phyloP scores from a whole-genome alignment of 2,888 invertebrate genomes.

The Latheticus oryzae region DNA sequence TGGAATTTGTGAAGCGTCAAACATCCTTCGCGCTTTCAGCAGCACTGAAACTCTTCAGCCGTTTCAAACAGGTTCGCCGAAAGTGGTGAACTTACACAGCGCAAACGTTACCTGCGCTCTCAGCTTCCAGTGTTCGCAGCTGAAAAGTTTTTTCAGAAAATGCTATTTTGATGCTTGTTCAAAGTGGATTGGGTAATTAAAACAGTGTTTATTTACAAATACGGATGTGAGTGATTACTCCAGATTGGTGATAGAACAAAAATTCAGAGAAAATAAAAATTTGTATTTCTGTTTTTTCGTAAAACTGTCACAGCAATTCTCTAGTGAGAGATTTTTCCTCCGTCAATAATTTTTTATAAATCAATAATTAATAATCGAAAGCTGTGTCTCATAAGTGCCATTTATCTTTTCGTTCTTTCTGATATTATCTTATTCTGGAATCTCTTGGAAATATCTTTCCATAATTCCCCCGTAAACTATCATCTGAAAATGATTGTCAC shows the following conservation, averaged over 20 bases:
- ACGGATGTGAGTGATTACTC: too few species aligned
- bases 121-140: constrained; percentile 3
- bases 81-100: constrained; percentile 41
- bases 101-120: constrained; percentile 49
- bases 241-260: too few species aligned
- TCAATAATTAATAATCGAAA: too few species aligned
- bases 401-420: too few species aligned
- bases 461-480: constrained; percentile 10
- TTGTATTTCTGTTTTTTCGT: too few species aligned
- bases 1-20: constrained; percentile 12
- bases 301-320: too few species aligned
- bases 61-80: constrained; percentile 33
- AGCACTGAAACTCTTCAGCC: constrained; percentile 44
- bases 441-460: constrained; percentile 9
- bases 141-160: constrained; percentile 7
- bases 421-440: too few species aligned
- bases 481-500: constrained; percentile 12
- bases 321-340: too few species aligned
- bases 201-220: constrained; percentile 13
- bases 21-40: constrained; percentile 42
- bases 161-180: constrained; percentile 7
- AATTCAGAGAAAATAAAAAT: too few species aligned
- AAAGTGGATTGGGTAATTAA: constrained; percentile 11
- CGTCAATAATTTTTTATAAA: too few species aligned
- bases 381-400: too few species aligned